phyloP scores from a whole-genome alignment of 23 tunicate genomes.

The Halocynthia aurantium region DNA sequence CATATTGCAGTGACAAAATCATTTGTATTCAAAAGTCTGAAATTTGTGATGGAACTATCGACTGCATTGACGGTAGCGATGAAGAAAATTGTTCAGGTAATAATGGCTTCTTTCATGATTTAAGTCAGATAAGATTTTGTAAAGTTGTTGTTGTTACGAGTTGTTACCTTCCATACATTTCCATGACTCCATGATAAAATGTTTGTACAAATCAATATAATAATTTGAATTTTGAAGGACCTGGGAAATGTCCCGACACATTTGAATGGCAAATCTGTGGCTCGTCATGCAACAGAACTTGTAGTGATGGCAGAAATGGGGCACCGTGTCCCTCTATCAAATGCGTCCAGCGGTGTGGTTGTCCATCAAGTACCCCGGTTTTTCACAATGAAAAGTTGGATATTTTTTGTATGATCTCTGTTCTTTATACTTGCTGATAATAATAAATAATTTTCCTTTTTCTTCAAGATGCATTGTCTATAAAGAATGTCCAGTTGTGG shows the following conservation, averaged over 20 bases:
- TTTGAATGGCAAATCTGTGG: slow-evolving; percentile 11
- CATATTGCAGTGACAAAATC: background rate
- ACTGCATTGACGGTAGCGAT: slow-evolving; percentile 5
- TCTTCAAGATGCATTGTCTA: slow-evolving; percentile 1
- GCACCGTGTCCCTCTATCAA: background rate
- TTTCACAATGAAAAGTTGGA: background rate
- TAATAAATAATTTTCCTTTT: background rate
- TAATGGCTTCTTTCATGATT: no score
- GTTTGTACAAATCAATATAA: no score
- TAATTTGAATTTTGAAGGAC: background rate
- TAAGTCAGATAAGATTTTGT: no score
- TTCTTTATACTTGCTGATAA: background rate
- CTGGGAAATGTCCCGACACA: background rate
- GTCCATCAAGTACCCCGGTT: slow-evolving; percentile 3
- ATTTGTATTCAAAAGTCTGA: background rate
- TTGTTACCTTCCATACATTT: no score
- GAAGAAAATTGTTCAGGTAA: slow-evolving; percentile 4
- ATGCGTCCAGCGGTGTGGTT: slow-evolving; percentile 9
- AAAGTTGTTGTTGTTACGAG: no score
- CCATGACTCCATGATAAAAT: no score
- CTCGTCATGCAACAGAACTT: slow-evolving; percentile 3
- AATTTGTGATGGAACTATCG: slow-evolving; percentile 4
- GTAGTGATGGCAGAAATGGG: background rate
- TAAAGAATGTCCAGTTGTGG: background rate
- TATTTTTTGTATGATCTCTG: background rate